These are phyloP conservation scores for Parasteatoda tepidariorum DNA, from an alignment of 1,140 invertebrate genomes.

Conservation along the genomic window DNA sequence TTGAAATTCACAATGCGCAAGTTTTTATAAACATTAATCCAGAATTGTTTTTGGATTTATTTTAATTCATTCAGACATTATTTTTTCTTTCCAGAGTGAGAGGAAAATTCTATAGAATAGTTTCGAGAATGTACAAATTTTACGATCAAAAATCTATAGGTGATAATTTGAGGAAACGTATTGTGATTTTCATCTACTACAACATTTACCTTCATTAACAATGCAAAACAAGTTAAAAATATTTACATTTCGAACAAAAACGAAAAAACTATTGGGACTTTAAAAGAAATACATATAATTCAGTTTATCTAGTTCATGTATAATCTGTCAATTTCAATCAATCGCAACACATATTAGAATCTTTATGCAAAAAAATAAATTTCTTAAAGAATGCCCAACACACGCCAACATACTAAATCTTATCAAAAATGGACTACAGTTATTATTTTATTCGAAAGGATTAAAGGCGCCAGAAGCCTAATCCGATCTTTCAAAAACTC, in stretches of 20 bases:
- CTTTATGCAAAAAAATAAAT: constrained; percentile 30
- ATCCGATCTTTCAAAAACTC: background rate
- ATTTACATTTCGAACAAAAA: background rate
- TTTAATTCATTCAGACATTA: too few species aligned
- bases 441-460: background rate
- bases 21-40: too few species aligned
- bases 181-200: background rate
- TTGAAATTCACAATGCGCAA: background rate
- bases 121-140: background rate
- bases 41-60: too few species aligned
- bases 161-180: background rate
- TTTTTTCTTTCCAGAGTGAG: background rate
- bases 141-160: background rate
- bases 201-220: background rate
- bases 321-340: background rate
- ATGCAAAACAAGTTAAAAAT: background rate
- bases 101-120: background rate
- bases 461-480: background rate
- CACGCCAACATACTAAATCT: constrained; percentile 1
- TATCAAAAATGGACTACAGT: constrained; percentile 20
- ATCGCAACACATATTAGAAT: constrained; percentile 5
- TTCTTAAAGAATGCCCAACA: constrained; percentile 10
- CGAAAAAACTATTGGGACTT: background rate
- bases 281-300: background rate
- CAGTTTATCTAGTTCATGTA: background rate